A percentile compares a stretch with the other conserved stretches of the same genome.
Conservation (phyloP, 1,140 invertebrate species). For the Venturia canescens region DNA sequence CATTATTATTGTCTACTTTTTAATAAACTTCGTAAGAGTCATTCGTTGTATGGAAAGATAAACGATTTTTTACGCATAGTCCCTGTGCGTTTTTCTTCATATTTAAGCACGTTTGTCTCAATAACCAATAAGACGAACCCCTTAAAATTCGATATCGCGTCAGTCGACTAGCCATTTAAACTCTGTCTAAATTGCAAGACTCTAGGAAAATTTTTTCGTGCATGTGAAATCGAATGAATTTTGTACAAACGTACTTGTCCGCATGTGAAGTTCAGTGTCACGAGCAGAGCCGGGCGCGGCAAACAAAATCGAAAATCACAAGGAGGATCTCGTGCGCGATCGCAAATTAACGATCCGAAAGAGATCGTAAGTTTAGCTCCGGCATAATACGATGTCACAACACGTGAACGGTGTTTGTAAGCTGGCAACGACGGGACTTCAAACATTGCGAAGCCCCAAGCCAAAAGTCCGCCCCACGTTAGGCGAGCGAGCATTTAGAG, state of each 20-base stretch:
- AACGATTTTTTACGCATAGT: too few species aligned
- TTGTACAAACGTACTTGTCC: neutral
- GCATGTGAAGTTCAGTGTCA: neutral
- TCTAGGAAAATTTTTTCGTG: too few species aligned
- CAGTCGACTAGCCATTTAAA: too few species aligned
- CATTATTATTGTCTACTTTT: too few species aligned
- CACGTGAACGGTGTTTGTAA: constrained; percentile 76
- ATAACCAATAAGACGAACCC: too few species aligned
- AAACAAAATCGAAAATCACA: constrained; percentile 1
- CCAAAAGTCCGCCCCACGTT: constrained; percentile 64
- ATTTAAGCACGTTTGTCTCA: too few species aligned
- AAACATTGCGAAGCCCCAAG: constrained; percentile 73
- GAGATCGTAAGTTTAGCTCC: constrained; percentile 74
- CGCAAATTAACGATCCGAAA: constrained; percentile 73
- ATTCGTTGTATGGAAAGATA: too few species aligned
- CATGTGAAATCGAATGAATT: neutral
- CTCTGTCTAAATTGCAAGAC: too few species aligned
- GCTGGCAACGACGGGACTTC: constrained; percentile 76
- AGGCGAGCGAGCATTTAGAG: neutral
- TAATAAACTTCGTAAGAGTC: too few species aligned
- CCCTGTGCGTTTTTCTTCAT: too few species aligned
- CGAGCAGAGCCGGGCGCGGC: neutral
- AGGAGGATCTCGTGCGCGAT: constrained; percentile 56
- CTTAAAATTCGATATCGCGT: too few species aligned
- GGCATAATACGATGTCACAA: constrained; percentile 78